Evolutionary conservation across 1,140 invertebrate genomes (phyloP).

Genomic region (Zophobas atratus): DNA sequence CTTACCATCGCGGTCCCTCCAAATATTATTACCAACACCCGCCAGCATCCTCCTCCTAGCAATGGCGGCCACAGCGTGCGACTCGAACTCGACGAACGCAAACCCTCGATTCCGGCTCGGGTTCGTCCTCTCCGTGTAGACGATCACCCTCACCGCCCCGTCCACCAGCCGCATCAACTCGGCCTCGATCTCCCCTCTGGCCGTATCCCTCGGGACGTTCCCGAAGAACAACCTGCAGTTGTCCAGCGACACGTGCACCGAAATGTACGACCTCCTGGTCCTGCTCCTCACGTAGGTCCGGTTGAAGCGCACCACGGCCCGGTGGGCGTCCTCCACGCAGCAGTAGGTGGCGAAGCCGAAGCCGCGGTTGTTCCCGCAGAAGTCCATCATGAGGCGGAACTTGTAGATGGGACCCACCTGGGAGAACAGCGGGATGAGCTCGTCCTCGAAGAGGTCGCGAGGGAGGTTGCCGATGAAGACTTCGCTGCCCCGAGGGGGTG

Average conservation of each 20-base stretch:
- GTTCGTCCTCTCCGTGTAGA: conserved; percentile 79
- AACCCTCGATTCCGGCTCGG: conserved; percentile 84
- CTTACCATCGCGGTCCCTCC: conserved; percentile 74
- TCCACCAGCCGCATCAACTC: conserved; percentile 78
- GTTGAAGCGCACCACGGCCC: conserved; percentile 68
- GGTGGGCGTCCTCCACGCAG: conserved; percentile 73
- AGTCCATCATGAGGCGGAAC: conserved; percentile 87
- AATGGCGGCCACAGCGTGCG: conserved; percentile 86
- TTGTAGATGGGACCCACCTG: conserved; percentile 72
- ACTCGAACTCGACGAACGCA: conserved; percentile 91
- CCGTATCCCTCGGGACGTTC: conserved; percentile 81
- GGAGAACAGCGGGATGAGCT: conserved; percentile 84
- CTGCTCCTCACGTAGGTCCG: conserved; percentile 74
- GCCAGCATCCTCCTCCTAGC: conserved; percentile 84
- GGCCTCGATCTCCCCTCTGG: conserved; percentile 77
- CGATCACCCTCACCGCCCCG: conserved; percentile 78
- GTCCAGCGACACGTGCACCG: conserved; percentile 84
- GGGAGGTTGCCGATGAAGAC: conserved; percentile 90
- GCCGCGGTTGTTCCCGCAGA: conserved; percentile 84
- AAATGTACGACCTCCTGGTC: conserved; percentile 73
- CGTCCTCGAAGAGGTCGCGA: conserved; percentile 84
- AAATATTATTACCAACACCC: conserved; percentile 63
- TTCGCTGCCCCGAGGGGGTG: conserved; percentile 75
- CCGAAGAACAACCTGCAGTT: conserved; percentile 90
- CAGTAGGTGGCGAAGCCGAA: conserved; percentile 87